Base-by-base conservation (phyloP, 2,888 invertebrate species). In the Globia sparganii region DNA sequence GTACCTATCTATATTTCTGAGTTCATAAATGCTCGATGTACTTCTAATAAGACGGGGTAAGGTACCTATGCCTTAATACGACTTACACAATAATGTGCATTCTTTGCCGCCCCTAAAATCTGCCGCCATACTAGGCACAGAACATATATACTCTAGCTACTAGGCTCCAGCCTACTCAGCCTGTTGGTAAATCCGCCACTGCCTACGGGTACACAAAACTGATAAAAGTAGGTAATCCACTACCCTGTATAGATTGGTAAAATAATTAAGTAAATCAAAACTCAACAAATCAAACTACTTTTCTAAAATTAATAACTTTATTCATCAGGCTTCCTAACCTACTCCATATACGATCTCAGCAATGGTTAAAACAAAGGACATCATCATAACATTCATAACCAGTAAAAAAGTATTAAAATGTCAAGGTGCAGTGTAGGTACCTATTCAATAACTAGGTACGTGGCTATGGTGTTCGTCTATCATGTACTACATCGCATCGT, bases 401-500 rank as follows among this genome's bases (percentile, higher is more conserved):
- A 2, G 6, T 31, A n/a, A 13, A 37, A 75, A 59, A 66, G 66
- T 43, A 66, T 11, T n/a, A 75, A 62, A 79, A 69, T 43, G 6
- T 40, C 34, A 68, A 79, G 40, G 40, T 79, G 72, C 84, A 72
- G 34, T 71, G 4, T 43, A 34, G 34, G 28, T 58, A 18, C n/a
- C 61, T 83, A 83, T 75, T 69, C 25, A 75, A 75, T 75, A 75
- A 46, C 40, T 59, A 61, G 64, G 71, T 67, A 61, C 68, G 71
- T 67, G 13, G 40, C 75, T 62, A 58, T 76, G 75, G 61, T 72
- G 46, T 72, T 43, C 68, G 76, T 67, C 78, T 77, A 80, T 84
- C 46, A 69, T 77, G 74, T 85, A 74, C 9, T n/a, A 56, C 73
- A 87, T 84, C 83, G 81, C 78, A 75, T 77, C 69, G 78, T 84